Base-by-base conservation (phyloP, 1,140 invertebrate species). In the Bradysia coprophila region DNA sequence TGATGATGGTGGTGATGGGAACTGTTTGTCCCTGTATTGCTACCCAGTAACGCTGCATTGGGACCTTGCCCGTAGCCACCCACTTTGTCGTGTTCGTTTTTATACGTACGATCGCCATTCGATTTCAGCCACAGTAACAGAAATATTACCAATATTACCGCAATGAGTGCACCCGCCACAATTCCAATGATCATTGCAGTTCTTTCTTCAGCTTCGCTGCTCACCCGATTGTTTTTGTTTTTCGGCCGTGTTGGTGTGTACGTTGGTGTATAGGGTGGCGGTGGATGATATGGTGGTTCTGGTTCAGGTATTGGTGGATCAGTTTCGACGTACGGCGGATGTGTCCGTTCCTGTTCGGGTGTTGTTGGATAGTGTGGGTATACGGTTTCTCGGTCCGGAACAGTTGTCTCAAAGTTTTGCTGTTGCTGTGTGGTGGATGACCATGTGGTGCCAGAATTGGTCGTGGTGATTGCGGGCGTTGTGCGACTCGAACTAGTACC, bases 81-180 rank as follows among this genome's bases (percentile, higher is more conserved):
- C 18, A 67, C 75, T 55, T 83, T 83, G 47, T 76, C 81, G 53
- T 90, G 85, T 49, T 93, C 88, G 24, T 92, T 79, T 59, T 93
- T 94, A 57, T 91, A 94, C 15, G 79, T 81, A 11, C 79, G 75
- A 56, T 91, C 85, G 13, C 85, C 75, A 36, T 85, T 73, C 48
- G 81, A 82, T 61, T 89, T 84, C 42, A 75, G 61, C 61, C 86
- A 87, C 47, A 93, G 72, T 43, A 95, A 79, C 38, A 92, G 75
- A 23, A 94, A 73, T 16, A 91, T 83, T 41, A 95, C 78, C 23
- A 94, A 70, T 11, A 96, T 81, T 44, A 95, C 81, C 20, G 86
- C 85, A 51, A 95, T 91, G 33, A 95, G 66, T 6, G 88, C 81
- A 19, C 84, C 88, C 1, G 87, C 88, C 43, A 92, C 87, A 45